Evolutionary conservation across 1,140 invertebrate species (phyloP).

Genomic region (Melanaphis sacchari): DNA sequence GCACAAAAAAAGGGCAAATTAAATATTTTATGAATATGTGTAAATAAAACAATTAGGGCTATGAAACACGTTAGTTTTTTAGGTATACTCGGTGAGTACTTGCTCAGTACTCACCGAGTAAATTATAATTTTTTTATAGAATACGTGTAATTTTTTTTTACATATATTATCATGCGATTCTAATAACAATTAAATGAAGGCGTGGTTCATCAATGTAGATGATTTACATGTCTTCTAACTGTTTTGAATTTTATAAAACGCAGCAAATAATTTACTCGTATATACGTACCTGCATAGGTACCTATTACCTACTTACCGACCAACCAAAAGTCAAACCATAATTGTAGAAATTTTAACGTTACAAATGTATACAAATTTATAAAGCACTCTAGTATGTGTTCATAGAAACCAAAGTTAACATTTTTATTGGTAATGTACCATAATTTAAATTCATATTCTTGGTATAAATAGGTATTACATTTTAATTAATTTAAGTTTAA

Average conservation of each 20-base stretch:
- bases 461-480: not conserved
- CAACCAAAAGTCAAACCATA: not conserved
- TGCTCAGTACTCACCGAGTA: too few relatives aligned
- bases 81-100: not conserved
- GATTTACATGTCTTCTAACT: not conserved
- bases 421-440: not conserved
- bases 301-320: not conserved
- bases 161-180: slow-evolving; percentile 19
- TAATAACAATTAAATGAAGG: slow-evolving; percentile 29
- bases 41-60: not conserved
- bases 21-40: not conserved
- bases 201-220: slow-evolving; percentile 4
- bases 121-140: slow-evolving; percentile 26
- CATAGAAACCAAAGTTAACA: not conserved
- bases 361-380: not conserved
- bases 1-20: not conserved
- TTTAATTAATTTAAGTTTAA: not conserved
- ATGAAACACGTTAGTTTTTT: not conserved
- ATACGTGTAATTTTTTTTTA: slow-evolving; percentile 29
- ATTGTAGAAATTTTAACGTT: not conserved
- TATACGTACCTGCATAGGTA: not conserved
- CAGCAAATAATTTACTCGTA: not conserved
- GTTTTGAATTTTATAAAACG: not conserved
- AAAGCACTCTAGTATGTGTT: not conserved
- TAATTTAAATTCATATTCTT: not conserved